Conservation (phyloP, 2,888 invertebrate species). For the Mactromeris polynyma region DNA sequence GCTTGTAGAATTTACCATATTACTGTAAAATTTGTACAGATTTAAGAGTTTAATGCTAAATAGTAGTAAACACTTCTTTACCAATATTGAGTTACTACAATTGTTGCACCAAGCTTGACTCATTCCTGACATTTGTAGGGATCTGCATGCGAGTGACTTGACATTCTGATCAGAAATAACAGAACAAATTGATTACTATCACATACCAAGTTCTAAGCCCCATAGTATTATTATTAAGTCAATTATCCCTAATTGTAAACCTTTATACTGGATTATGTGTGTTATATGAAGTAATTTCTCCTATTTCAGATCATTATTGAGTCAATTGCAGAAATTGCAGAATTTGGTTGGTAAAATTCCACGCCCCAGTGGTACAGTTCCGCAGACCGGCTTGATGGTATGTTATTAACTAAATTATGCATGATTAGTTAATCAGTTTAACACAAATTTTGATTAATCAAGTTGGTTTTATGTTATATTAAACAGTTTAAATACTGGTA, state of each 20-base stretch:
- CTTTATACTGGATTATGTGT: not conserved
- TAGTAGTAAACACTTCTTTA: too few relatives aligned
- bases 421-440: too few relatives aligned
- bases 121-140: not conserved
- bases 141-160: not conserved
- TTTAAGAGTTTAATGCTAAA: too few relatives aligned
- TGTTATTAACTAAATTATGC: slow-evolving; percentile 42
- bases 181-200: not conserved
- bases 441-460: too few relatives aligned
- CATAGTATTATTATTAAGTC: not conserved
- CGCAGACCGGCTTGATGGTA: slow-evolving; percentile 84
- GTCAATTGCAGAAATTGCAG: slow-evolving; percentile 87
- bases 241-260: not conserved
- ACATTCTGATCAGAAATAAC: not conserved
- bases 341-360: slow-evolving; percentile 84
- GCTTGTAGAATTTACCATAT: not conserved
- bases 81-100: too few relatives aligned
- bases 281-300: not conserved
- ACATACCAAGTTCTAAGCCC: not conserved
- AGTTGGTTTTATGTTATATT: too few relatives aligned
- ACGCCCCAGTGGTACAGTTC: slow-evolving; percentile 77
- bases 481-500: too few relatives aligned
- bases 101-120: too few relatives aligned
- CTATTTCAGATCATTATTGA: slow-evolving; percentile 82
- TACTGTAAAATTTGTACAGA: not conserved